phyloP scores from a whole-genome alignment of 2,797 vertebrate species.

The Streptopelia turtur region DNA sequence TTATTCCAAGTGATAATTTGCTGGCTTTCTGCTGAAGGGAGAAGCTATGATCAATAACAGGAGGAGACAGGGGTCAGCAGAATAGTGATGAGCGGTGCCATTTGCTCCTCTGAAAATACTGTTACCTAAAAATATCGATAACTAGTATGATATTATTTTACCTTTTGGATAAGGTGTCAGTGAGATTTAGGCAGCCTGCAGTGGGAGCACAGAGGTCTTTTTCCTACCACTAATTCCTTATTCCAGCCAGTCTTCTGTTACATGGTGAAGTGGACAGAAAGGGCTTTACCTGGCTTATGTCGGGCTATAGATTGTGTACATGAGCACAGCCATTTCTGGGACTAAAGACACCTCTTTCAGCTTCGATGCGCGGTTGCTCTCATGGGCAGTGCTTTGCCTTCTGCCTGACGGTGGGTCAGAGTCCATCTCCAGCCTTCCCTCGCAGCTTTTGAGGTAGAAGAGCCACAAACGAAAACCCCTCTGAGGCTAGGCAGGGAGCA shows the following conservation, averaged over 20 bases:
- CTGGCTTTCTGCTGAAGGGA: conserved; percentile 42
- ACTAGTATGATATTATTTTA: conserved; percentile 21
- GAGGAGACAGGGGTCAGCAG: conserved; percentile 52
- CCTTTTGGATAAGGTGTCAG: conserved; percentile 4
- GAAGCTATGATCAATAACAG: conserved; percentile 70
- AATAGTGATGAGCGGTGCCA: conserved; percentile 62
- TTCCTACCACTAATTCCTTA: neutral
- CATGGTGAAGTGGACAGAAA: neutral
- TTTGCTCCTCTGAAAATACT: conserved; percentile 36
- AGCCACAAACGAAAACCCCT: neutral
- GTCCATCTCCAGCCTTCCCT: neutral
- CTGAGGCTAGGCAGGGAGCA: neutral
- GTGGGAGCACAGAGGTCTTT: neutral
- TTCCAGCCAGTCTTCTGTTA: conserved; percentile 2
- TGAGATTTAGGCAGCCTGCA: neutral
- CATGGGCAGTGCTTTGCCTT: neutral
- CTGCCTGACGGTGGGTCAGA: neutral
- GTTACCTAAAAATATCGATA: conserved; percentile 56
- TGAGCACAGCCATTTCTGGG: neutral
- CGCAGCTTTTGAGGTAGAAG: neutral
- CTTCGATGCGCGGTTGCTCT: neutral
- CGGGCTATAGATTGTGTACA: neutral
- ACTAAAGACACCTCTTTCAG: neutral
- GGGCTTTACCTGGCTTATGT: neutral
- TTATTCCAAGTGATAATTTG: conserved; percentile 71